Evolutionary conservation across 2,888 invertebrate genomes (phyloP).

Genomic region (Drosophila neoperkinsi): DNA sequence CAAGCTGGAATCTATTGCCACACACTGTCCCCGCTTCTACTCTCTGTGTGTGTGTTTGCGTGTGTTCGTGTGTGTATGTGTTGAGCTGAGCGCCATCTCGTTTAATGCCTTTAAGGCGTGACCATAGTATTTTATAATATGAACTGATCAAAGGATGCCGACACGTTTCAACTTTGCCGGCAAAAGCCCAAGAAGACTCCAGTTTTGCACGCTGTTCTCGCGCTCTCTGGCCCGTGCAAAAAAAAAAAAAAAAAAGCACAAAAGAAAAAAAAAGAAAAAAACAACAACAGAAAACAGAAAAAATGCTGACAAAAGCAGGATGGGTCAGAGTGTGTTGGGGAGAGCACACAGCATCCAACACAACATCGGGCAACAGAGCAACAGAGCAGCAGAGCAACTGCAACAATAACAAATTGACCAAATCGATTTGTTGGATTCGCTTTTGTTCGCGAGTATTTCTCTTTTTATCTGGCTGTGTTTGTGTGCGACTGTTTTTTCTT

Average conservation of each 20-base stretch:
- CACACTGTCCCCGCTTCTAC: conserved; percentile 11
- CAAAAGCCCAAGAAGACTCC: conserved; percentile 68
- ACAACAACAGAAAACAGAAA: background rate
- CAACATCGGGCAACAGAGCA: conserved; percentile 33
- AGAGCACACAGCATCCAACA: conserved; percentile 23
- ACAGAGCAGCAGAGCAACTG: conserved; percentile 25
- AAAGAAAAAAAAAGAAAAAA: background rate
- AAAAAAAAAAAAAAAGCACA: conserved; percentile 14
- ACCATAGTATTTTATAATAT: conserved; percentile 85
- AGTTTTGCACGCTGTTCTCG: conserved; percentile 73
- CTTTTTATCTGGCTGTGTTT: conserved; percentile 5
- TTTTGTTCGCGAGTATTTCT: conserved; percentile 29
- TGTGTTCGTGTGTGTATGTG: conserved; percentile 45
- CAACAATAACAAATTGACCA: conserved; percentile 80
- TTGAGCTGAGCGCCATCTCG: conserved; percentile 85
- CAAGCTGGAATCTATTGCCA: conserved; percentile 74
- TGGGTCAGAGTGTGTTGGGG: conserved; percentile 22
- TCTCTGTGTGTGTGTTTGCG: conserved; percentile 26
- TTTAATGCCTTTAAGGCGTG: conserved; percentile 86
- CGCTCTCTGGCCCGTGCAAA: conserved; percentile 52
- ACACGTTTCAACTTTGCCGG: conserved; percentile 83
- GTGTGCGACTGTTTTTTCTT: conserved; percentile 12
- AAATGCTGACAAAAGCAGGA: conserved; percentile 20
- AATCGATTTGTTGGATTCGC: conserved; percentile 75
- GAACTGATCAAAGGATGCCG: conserved; percentile 85